Base-by-base conservation (phyloP, 1,140 invertebrate genomes). In the Monochamus saltuarius region DNA sequence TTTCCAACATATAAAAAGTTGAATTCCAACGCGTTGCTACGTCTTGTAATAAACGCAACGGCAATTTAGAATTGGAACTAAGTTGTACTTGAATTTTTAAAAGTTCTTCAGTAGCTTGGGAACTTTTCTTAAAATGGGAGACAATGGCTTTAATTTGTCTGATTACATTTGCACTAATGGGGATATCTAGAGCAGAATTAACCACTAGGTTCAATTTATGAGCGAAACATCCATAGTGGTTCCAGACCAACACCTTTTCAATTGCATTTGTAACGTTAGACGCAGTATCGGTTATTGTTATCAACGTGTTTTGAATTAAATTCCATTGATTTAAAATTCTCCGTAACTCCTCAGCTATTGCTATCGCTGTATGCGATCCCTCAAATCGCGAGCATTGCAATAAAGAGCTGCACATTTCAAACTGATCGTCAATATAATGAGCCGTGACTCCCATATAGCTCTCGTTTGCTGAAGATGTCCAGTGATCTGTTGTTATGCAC, bases 191-290 rank as follows among this genome's bases (percentile, higher is more conserved):
- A 13, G 16, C 61, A 59, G 54, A 34, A 38, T 49, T 11, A n/a
- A 49, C 52, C n/a, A 56, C 52, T 43, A 71, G 57, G 64, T 73
- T 74, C 1, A 71, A 29, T 1, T 57, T 68, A 50, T 71, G 70
- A 7, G 65, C 73, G 22, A 46, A 69, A 50, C 69, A 73, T 1
- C 69, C 67, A 59, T 65, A 69, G 61, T 71, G 61, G 16, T 69
- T 70, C 51, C 39, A 67, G 2, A 47, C 17, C 22, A 70, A 37
- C 17, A 43, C 45, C 47, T 66, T 60, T 56, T 54, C 0, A 8
- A 73, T 37, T 8, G 65, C 62, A 38, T 65, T 60, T 29, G 57
- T 68, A 9, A 74, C 60, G 56, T 70, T 73, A 11, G 63, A 29
- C 4, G 65, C 70, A 62, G 70, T 73, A 53, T 73, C 71, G 4